Evolutionary conservation across 2,888 invertebrate species (phyloP).

Genomic region (Drosophila pseudotakahashii): DNA sequence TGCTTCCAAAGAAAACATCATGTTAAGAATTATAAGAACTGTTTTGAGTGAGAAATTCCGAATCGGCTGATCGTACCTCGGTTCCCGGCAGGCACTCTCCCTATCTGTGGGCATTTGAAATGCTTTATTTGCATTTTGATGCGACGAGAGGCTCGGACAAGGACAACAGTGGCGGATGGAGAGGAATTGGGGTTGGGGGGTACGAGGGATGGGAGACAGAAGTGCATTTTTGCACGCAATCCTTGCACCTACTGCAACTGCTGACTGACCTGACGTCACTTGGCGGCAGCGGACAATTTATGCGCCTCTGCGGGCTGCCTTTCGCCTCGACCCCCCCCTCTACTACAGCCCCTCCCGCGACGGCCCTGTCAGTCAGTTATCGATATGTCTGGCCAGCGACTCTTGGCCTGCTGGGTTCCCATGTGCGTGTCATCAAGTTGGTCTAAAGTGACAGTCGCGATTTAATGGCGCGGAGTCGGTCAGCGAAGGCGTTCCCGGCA

Average conservation of each 20-base stretch:
- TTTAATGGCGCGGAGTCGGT: constrained; percentile 78
- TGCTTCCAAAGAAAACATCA: no score
- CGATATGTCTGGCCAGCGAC: constrained; percentile 53
- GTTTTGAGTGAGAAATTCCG: not conserved
- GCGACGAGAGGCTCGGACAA: constrained; percentile 71
- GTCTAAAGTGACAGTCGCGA: constrained; percentile 83
- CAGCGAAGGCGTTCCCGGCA: constrained; percentile 54
- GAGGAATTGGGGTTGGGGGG: not conserved
- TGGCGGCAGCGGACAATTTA: constrained; percentile 49
- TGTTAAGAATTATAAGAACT: not conserved
- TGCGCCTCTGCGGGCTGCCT: constrained; percentile 41
- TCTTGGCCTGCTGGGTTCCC: constrained; percentile 38
- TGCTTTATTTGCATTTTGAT: constrained; percentile 79
- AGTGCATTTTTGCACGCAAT: constrained; percentile 82
- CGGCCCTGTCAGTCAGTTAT: constrained; percentile 55
- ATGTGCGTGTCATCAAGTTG: constrained; percentile 84
- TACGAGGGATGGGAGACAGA: constrained; percentile 52
- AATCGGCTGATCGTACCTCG: not conserved
- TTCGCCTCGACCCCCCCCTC: not conserved
- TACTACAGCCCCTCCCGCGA: not conserved
- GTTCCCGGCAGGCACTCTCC: constrained; percentile 6
- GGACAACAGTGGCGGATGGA: constrained; percentile 6
- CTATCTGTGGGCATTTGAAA: constrained; percentile 67
- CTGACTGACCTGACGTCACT: constrained; percentile 48
- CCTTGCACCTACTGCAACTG: constrained; percentile 57